Evolutionary conservation across 2,113 vertebrate genomes (phyloP).

Genomic region (Burhinus oedicnemus): DNA sequence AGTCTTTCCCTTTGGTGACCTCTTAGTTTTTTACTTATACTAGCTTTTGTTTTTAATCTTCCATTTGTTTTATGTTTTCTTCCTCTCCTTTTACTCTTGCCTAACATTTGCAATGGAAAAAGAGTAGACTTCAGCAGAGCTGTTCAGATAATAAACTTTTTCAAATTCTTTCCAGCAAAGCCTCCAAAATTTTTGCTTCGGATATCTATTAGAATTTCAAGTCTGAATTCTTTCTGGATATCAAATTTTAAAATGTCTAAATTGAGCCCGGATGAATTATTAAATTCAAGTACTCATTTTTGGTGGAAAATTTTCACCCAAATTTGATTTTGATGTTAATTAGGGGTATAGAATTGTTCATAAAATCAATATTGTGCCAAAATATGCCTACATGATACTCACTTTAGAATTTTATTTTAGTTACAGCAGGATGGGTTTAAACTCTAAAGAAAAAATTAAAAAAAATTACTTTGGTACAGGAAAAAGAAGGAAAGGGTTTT

Average conservation of each 20-base stretch:
- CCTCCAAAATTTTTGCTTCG: not conserved
- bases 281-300: not conserved
- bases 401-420: not conserved
- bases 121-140: not conserved
- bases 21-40: not conserved
- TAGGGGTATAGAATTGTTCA: not conserved
- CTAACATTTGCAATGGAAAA: not conserved
- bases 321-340: not conserved
- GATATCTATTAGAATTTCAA: not conserved
- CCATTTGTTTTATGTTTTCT: not conserved
- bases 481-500: not conserved
- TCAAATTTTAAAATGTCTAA: not conserved
- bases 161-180: not conserved
- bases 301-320: not conserved
- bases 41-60: not conserved
- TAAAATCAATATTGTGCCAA: not conserved
- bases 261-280: not conserved
- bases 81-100: not conserved
- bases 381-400: not conserved
- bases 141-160: not conserved
- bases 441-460: not conserved
- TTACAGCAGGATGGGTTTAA: not conserved
- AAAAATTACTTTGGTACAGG: not conserved
- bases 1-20: constrained; percentile 14
- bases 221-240: not conserved